These are phyloP conservation scores for Drosophila stalkeri DNA, from an alignment of 2,888 invertebrate genomes.

Conservation along the genomic window DNA sequence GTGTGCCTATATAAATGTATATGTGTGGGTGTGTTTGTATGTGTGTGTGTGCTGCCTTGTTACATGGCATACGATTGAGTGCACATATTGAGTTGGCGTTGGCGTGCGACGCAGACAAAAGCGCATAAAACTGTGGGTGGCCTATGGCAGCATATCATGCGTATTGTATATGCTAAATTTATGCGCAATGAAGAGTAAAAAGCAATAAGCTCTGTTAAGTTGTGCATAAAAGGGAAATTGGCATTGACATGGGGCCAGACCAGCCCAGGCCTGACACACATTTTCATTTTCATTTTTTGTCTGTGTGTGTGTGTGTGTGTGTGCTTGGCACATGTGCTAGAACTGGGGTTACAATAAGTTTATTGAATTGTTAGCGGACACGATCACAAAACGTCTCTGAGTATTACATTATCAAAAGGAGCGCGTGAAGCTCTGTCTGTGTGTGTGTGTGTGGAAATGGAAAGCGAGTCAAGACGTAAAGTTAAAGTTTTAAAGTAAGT, in stretches of 20 bases:
- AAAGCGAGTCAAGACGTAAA: not conserved
- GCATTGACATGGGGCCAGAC: conserved; percentile 59
- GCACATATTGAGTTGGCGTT: conserved; percentile 46
- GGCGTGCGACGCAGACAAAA: conserved; percentile 29
- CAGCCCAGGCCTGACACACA: conserved; percentile 15
- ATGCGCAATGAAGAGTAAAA: conserved; percentile 79
- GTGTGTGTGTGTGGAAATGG: not conserved
- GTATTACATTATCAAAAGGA: conserved; percentile 18
- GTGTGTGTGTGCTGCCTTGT: not conserved
- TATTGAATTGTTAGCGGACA: conserved; percentile 49
- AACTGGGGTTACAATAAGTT: conserved; percentile 41
- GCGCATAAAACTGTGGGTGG: conserved; percentile 39
- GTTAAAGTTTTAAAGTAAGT: not conserved
- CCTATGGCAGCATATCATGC: conserved; percentile 51
- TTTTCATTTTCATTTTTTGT: conserved; percentile 1
- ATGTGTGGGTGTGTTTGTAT: not conserved
- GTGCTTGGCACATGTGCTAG: not conserved
- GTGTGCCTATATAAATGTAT: not conserved
- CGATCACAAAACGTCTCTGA: conserved; percentile 10
- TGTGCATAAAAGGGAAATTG: conserved; percentile 77
- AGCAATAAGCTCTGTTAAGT: conserved; percentile 80
- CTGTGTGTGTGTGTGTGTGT: not conserved
- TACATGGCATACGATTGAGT: conserved; percentile 42
- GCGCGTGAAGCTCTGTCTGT: no score
- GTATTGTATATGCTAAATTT: conserved; percentile 69